Evolutionary conservation across 1,140 invertebrate species (phyloP), one percentile per base, ranked within the genome.

Genomic region (Caenorhabditis briggsae): DNA sequence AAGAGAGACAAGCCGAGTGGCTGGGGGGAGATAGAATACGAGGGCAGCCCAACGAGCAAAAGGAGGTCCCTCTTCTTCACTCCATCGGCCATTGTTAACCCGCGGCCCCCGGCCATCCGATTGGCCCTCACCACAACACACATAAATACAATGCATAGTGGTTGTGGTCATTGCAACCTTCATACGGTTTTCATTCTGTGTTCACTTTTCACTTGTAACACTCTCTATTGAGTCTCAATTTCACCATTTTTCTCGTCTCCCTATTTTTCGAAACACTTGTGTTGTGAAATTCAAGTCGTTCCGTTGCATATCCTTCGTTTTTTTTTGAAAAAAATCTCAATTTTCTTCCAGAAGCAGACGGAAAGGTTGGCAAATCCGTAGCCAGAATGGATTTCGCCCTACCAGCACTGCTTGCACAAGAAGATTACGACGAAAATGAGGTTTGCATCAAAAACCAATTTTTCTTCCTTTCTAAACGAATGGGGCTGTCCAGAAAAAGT

Each of bases 401-500:
- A 41, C 84, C 84, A 53, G 61, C 84, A 48, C 61, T 85, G 8
- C 48, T 85, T 78, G 61, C 84, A 64, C 43, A 74, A 50, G 84
- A 85, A 53, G 48, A 85, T 25, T 85, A 85, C 50, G 65, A 61
- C 43, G 84, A 85, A 58, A 85, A 55, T 56, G 84, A 85, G 84
- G 84, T 20, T 58, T 20, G 8, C 56, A 16, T n/a, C 16, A 58
- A 58, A 58, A n/a, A 58, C 7, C n/a, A 16, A 58, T 70, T 25
- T 70, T n/a, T 70, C 14, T 18, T 33, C 33, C 33, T 33, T 33
- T 33, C 41, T 16, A 0, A 41, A 48, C 64, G 9, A n/a, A 33
- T 41, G 64, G 9, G 33, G 20, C 11, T n/a, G 20, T 16, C 20
- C 16, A n/a, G 23, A 16, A 46, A 78, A 78, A 78, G 33, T 3